Evolutionary conservation across 2,797 vertebrate species (phyloP).

Genomic region (Phrynocephalus vlangalii): DNA sequence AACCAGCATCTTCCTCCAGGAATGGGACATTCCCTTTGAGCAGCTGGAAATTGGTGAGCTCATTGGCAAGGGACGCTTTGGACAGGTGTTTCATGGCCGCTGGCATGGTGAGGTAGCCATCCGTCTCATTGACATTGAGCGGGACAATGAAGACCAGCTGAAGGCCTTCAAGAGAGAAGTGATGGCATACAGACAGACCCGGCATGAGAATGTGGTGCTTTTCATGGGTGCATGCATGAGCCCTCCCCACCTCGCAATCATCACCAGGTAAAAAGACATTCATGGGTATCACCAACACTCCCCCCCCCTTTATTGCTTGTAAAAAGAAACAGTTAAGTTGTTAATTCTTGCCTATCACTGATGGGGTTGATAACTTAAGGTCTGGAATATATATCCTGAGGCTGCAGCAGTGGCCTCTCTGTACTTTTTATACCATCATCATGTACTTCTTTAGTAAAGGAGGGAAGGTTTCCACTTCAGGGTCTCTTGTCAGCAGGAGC

Average conservation of each 20-base stretch:
- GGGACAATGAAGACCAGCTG: constrained; percentile 96
- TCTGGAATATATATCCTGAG: background rate
- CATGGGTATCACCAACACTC: rapidly evolving
- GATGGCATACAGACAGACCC: constrained; percentile 97
- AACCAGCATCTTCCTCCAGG: constrained; percentile 99
- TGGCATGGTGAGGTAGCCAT: constrained; percentile 99
- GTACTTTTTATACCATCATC: background rate
- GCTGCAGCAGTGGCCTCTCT: background rate
- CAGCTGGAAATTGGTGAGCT: constrained; percentile 97
- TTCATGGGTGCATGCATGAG: constrained; percentile 99
- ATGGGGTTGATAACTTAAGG: background rate
- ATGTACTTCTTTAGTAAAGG: background rate
- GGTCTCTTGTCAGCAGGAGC: background rate
- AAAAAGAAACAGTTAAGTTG: background rate
- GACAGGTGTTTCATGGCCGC: constrained; percentile 95
- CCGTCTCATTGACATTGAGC: constrained; percentile 96
- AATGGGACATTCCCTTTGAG: constrained; percentile 99
- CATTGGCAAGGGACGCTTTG: constrained; percentile 96
- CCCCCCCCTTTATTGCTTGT: background rate
- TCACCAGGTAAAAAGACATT: constrained; percentile 87
- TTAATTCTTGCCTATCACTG: background rate
- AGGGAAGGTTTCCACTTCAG: background rate
- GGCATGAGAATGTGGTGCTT: constrained; percentile 97
- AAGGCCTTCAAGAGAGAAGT: constrained; percentile 99
- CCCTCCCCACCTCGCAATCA: constrained; percentile 97